phyloP scores from a whole-genome alignment of 2,797 vertebrate genomes.

The Poeciliopsis paucimaculata region DNA sequence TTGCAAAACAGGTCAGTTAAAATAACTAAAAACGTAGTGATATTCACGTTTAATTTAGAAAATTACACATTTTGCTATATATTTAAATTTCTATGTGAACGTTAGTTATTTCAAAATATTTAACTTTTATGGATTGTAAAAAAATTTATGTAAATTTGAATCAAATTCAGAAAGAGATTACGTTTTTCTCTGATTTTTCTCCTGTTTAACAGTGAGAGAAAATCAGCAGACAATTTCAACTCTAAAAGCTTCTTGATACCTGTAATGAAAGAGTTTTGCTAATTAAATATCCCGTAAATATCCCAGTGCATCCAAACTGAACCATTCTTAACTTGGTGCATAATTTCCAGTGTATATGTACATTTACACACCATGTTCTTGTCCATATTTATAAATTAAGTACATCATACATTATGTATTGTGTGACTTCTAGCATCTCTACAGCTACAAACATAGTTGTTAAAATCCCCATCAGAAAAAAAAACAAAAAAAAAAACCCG shows the following conservation, averaged over 20 bases:
- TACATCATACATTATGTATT: not conserved
- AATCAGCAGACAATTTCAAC: not conserved
- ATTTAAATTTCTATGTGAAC: too few species aligned
- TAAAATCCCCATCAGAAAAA: not conserved
- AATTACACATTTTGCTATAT: too few species aligned
- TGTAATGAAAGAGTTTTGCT: not conserved
- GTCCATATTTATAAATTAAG: not conserved
- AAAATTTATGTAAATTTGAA: too few species aligned
- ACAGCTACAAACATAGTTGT: not conserved
- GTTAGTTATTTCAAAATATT: too few species aligned
- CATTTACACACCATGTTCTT: not conserved
- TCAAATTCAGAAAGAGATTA: too few species aligned
- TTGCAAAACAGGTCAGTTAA: not conserved
- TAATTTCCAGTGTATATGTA: not conserved
- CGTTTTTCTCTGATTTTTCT: too few species aligned
- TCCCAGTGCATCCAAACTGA: not conserved
- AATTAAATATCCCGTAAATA: not conserved
- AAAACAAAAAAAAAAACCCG: too few species aligned
- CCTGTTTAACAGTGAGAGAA: not conserved
- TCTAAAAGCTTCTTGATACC: not conserved
- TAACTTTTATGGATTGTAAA: too few species aligned
- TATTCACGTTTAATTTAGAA: not conserved
- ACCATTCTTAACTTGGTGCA: not conserved
- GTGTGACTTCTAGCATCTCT: not conserved
- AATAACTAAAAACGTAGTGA: not conserved